Percentiles rank a stretch among this genome's conserved stretches.
phyloP scores from a whole-genome alignment of 1,140 invertebrate genomes.

The Trichonephila clavata region DNA sequence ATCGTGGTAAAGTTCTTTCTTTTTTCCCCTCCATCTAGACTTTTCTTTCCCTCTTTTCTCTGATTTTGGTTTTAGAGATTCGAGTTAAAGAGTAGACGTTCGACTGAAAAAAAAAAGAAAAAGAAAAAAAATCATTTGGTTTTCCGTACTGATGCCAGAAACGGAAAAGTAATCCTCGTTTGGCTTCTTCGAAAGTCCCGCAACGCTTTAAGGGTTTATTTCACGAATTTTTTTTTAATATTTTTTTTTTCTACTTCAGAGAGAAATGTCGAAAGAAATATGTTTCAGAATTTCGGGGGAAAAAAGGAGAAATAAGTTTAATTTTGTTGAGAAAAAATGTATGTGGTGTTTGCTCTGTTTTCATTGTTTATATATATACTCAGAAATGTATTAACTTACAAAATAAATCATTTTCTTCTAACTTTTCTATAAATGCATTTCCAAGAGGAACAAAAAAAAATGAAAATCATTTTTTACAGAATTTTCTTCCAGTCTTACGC shows the following conservation, averaged over 20 bases:
- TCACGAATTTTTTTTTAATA: background rate
- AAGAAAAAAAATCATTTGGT: background rate
- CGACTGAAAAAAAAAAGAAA: background rate
- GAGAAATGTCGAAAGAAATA: background rate
- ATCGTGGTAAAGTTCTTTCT: background rate
- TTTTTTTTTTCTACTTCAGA: background rate
- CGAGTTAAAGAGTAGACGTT: background rate
- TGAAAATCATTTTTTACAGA: no score
- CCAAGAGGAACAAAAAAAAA: no score
- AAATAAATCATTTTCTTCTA: no score
- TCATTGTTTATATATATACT: no score
- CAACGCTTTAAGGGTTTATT: background rate
- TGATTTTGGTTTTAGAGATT: background rate
- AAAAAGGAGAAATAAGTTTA: no score
- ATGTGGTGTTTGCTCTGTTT: no score
- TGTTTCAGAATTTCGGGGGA: no score
- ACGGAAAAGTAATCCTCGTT: constrained; percentile 11
- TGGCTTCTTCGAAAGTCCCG: background rate
- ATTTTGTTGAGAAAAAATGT: no score
- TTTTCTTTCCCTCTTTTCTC: background rate
- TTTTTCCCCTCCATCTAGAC: background rate
- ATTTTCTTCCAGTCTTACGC: no score
- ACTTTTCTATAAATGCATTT: no score
- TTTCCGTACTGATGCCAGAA: constrained; percentile 1
- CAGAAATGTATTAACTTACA: no score